Evolutionary conservation across 2,888 invertebrate genomes (phyloP).

Genomic region (Acleris literana): DNA sequence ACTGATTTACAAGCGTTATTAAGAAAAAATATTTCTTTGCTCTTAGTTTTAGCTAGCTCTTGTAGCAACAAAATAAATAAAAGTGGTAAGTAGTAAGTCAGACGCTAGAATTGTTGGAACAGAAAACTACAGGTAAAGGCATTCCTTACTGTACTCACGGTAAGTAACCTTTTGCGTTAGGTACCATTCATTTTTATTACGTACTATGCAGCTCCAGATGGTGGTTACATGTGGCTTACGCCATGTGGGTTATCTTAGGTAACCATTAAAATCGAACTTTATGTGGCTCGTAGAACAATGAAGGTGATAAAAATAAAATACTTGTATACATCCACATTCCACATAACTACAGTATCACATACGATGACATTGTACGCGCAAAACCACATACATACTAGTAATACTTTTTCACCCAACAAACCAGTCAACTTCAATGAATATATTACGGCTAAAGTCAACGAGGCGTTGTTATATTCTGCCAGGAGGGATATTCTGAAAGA

Average conservation of each 20-base stretch:
- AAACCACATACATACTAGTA: no score
- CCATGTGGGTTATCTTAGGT: background rate
- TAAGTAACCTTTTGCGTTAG: conserved; percentile 48
- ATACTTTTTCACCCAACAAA: no score
- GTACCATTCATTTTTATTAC: conserved; percentile 51
- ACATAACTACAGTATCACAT: no score
- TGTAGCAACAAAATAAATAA: conserved; percentile 24
- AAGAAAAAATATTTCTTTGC: background rate
- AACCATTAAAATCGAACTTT: background rate
- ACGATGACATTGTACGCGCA: no score
- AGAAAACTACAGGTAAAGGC: conserved; percentile 47
- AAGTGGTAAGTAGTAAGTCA: conserved; percentile 38
- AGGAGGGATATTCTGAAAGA: no score
- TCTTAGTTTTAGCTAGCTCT: background rate
- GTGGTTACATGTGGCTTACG: background rate
- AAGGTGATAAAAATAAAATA: no score
- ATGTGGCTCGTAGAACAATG: background rate
- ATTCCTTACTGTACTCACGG: conserved; percentile 43
- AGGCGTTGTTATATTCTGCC: no score
- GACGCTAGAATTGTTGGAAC: conserved; percentile 40
- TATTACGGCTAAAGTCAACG: no score
- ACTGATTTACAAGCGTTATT: background rate
- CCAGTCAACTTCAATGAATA: no score
- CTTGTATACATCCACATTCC: no score
- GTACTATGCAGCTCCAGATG: conserved; percentile 9